Conservation (phyloP, 2,888 invertebrate species). For the Dione vanillae region DNA sequence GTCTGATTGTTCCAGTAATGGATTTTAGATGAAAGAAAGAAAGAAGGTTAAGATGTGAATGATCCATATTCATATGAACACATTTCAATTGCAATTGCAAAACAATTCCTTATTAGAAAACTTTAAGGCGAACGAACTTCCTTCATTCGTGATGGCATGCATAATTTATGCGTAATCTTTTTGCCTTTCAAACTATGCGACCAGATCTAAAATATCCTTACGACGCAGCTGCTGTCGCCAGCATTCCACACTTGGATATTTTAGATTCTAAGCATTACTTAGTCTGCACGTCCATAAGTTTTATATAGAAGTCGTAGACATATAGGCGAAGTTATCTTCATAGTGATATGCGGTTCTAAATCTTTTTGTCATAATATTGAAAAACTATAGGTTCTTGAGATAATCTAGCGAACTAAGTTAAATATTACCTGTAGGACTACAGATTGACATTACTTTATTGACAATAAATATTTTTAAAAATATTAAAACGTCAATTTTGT, state of each 20-base stretch:
- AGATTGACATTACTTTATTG: not conserved
- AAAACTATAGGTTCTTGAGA: not conserved
- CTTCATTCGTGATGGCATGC: not conserved
- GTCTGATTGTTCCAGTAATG: too few species aligned
- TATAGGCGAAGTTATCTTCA: not conserved
- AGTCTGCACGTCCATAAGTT: too few species aligned
- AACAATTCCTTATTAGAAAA: not conserved
- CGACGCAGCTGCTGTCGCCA: not conserved
- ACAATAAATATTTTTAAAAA: not conserved
- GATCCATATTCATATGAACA: too few species aligned
- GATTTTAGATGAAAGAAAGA: too few species aligned
- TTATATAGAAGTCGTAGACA: too few species aligned
- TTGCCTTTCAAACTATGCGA: not conserved
- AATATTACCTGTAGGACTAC: not conserved
- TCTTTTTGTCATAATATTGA: not conserved
- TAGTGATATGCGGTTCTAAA: not conserved
- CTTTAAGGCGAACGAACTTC: constrained; percentile 6
- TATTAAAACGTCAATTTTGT: not conserved
- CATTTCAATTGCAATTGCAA: not conserved
- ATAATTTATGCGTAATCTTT: not conserved
- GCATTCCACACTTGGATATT: not conserved
- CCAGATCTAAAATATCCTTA: constrained; percentile 14
- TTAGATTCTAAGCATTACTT: not conserved
- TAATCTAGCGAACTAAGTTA: not conserved
- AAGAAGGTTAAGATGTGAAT: too few species aligned